Percentiles rank a stretch among this genome's conserved stretches.
Evolutionary conservation across 2,113 vertebrate genomes (phyloP).

Genomic region (Danionella cerebrum): DNA sequence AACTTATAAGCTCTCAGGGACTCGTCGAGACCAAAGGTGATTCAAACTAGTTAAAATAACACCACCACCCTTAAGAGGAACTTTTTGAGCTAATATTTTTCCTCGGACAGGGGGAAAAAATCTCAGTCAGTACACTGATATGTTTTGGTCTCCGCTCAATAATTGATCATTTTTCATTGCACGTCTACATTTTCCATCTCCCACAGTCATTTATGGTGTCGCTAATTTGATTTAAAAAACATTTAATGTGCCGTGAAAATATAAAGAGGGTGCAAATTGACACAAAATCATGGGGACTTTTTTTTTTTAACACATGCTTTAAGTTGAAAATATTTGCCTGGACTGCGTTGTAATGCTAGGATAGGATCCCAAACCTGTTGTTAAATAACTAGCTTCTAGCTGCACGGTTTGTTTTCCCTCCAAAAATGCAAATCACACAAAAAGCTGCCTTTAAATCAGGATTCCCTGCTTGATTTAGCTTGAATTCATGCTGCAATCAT

Average conservation of each 20-base stretch:
- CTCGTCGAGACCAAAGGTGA: conserved; percentile 55
- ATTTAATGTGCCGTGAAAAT: conserved; percentile 40
- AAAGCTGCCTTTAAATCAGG: conserved; percentile 51
- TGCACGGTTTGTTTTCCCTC: conserved; percentile 14
- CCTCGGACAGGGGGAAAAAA: conserved; percentile 38
- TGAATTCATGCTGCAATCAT: conserved; percentile 65
- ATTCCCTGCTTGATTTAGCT: conserved; percentile 42
- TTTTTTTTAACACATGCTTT: too few species aligned
- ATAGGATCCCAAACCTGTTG: conserved; percentile 11
- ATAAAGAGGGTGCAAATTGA: conserved; percentile 30
- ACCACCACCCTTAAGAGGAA: conserved; percentile 63
- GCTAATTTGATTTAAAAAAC: conserved; percentile 54
- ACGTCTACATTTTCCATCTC: conserved; percentile 42
- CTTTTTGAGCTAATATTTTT: conserved; percentile 64
- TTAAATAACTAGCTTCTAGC: conserved; percentile 15
- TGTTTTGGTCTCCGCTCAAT: conserved; percentile 52
- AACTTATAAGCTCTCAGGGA: conserved; percentile 66
- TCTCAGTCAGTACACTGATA: conserved; percentile 49
- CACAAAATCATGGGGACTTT: conserved; percentile 31
- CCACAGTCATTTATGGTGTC: conserved; percentile 55
- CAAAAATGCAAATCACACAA: conserved; percentile 1
- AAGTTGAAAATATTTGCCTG: conserved; percentile 1
- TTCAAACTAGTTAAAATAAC: conserved; percentile 65
- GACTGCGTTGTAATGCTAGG: neutral
- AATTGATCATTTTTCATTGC: conserved; percentile 53